A percentile compares a stretch with the other conserved stretches of the same genome.
Conservation (phyloP, 2,113 vertebrate genomes). For the human region GRCh38 chr3:107223001-107223500, state of each 20-base stretch:
- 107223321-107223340: not conserved
- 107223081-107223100: not conserved
- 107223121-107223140: conserved; percentile 29
- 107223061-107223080: not conserved
- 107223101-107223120: not conserved
- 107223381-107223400: not conserved
- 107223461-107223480: not conserved
- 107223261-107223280: not conserved
- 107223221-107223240: not conserved
- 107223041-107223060: not conserved
- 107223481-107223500: not conserved
- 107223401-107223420: no score
- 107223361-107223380: not conserved
- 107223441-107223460: not conserved
- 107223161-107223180: not conserved
- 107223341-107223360: not conserved
- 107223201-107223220: not conserved
- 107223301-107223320: not conserved
- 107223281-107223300: not conserved
- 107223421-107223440: not conserved
- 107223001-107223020: not conserved
- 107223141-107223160: conserved; percentile 29
- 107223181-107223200: conserved; percentile 19
- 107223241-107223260: not conserved
- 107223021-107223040: not conserved